phyloP scores from a whole-genome alignment of 2,113 vertebrate genomes.

The Otus sunia region DNA sequence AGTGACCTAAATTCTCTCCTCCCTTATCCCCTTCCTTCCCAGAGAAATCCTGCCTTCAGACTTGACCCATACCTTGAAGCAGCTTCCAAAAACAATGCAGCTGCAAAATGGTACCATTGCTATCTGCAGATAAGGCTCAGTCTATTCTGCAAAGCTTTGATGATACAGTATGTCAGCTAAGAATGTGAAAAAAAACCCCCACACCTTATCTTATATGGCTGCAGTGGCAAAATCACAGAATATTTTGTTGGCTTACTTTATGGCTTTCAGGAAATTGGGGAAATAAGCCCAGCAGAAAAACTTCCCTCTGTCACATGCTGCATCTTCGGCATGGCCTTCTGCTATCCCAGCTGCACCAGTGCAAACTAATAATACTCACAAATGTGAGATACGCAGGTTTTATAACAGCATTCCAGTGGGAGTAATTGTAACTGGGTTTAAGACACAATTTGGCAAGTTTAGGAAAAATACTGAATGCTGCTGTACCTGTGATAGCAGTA shows the following conservation, averaged over 20 bases:
- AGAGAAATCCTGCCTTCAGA: neutral
- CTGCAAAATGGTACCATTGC: neutral
- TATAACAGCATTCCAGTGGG: neutral
- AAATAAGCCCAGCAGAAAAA: neutral
- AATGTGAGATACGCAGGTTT: neutral
- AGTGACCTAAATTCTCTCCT: neutral
- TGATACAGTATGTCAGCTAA: neutral
- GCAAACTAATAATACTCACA: neutral
- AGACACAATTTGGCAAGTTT: neutral
- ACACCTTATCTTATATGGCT: neutral
- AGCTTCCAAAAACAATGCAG: neutral
- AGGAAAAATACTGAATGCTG: neutral
- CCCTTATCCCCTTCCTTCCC: neutral
- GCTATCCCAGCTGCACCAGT: neutral
- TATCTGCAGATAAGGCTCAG: neutral
- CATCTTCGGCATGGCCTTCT: neutral
- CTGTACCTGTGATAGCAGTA: neutral
- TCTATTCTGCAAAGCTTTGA: neutral
- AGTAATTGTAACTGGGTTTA: neutral
- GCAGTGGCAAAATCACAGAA: neutral
- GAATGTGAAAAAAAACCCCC: neutral
- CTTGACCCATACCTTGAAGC: neutral
- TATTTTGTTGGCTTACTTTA: neutral
- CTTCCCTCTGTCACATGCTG: neutral
- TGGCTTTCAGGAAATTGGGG: neutral